These are phyloP conservation scores for Lepilemur ruficaudatus DNA, from an alignment of 2,797 vertebrate species.

Conservation along the genomic window DNA sequence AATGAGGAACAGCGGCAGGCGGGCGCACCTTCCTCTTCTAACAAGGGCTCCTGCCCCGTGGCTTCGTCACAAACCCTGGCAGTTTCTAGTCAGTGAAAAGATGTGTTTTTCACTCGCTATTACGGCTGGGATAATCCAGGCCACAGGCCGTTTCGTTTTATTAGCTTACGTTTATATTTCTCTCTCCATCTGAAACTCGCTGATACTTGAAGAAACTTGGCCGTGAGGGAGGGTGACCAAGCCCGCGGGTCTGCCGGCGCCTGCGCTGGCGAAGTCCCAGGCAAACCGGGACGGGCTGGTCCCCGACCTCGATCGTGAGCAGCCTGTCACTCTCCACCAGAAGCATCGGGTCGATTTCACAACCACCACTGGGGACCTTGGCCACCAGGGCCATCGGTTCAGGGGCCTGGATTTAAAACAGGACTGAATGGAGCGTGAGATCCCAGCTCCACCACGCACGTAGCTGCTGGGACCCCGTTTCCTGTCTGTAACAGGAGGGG, in stretches of 20 bases:
- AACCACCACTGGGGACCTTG: neutral
- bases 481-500: neutral
- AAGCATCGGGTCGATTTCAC: neutral
- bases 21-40: neutral
- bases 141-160: neutral
- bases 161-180: neutral
- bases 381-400: neutral
- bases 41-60: neutral
- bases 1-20: neutral
- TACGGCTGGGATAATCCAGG: too few species aligned
- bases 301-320: neutral
- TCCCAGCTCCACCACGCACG: fast-evolving
- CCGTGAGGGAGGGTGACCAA: neutral
- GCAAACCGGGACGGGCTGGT: neutral
- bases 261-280: neutral
- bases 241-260: fast-evolving
- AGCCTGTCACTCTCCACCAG: neutral
- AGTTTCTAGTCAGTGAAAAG: neutral
- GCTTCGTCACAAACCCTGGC: neutral
- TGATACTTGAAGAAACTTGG: neutral
- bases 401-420: neutral
- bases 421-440: neutral
- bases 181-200: neutral
- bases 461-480: neutral
- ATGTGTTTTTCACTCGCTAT: neutral